Evolutionary conservation across 1,140 invertebrate species (phyloP), one percentile per base, ranked within the genome.

Genomic region (Orius insidiosus): DNA sequence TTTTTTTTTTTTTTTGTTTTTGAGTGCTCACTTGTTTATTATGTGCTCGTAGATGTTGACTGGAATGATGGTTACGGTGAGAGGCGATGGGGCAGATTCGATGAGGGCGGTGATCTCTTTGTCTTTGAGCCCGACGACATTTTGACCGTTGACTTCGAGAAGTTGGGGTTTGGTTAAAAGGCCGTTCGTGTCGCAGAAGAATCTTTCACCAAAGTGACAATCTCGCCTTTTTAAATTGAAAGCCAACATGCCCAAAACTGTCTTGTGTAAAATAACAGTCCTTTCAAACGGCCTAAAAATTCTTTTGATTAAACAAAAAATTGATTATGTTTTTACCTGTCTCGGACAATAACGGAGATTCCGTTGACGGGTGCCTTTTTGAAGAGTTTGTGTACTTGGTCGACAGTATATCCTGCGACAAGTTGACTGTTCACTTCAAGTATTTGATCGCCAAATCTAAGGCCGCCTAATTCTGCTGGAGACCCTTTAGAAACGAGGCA

Each of bases 151-250:
- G 13, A 57, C 68, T 71, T 95, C 89, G 32, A 94, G 65, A 45
- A 95, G 60, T 56, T 90, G 77, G 63, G 94, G 89, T 47, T 92
- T 83, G 37, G 79, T 93, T 11, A 94, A 65, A 1, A 95, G 62
- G 7, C 88, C 90, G 66, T 95, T 95, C 85, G 69, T n/a, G 87
- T 85, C 39, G 90, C 88, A 5, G 86, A 92, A 1, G 86, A 90
- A 60, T 94, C 85, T 61, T 90, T 88, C 0, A 93, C 81, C 16
- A 95, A 63, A 24, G 75, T 73, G 46, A 74, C 78, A 55, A 95
- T 86, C 59, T 83, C 85, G 33, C 87, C 88, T 61, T 90, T 76
- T 81, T 82, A 60, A 88, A 92, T 48, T 85, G 81, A 63, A 94
- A 94, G 9, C 89, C 89, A 57, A 92, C 68, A 55, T 76, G 72